A percentile compares a stretch with the other conserved stretches of the same genome.
phyloP scores from a whole-genome alignment of 2,888 invertebrate species.

The Calameuta pallipes region DNA sequence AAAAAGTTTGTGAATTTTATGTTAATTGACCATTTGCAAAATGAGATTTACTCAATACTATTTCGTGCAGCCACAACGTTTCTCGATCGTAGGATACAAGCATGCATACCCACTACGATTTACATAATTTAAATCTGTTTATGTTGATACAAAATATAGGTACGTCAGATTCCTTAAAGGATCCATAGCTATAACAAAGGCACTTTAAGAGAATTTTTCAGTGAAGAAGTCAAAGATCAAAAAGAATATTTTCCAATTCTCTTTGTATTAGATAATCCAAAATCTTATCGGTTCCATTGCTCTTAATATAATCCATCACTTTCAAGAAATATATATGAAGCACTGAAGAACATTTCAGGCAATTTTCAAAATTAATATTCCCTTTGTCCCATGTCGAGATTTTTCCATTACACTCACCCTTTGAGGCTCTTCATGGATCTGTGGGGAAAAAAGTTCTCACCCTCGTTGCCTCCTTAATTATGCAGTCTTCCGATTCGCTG shows the following conservation, averaged over 20 bases:
- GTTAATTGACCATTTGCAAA: background rate
- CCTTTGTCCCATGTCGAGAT: background rate
- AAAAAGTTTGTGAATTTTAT: background rate
- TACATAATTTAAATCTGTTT: background rate
- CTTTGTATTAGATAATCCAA: background rate
- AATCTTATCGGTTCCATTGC: background rate
- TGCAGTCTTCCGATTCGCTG: background rate
- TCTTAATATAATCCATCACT: background rate
- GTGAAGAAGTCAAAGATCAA: background rate
- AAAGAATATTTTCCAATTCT: background rate
- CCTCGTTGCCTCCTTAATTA: background rate
- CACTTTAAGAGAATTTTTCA: background rate
- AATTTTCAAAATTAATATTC: background rate
- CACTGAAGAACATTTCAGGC: background rate
- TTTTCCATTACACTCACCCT: background rate
- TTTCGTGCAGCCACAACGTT: background rate
- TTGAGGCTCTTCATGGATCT: background rate
- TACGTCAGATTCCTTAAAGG: background rate
- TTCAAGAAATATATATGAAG: background rate
- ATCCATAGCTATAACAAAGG: background rate
- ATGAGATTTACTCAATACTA: background rate
- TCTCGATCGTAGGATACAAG: background rate
- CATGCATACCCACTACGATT: background rate
- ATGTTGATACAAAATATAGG: background rate
- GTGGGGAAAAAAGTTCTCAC: background rate